Conservation (phyloP, 2,113 vertebrate species). For the Rhinopomastus cyanomelas region DNA sequence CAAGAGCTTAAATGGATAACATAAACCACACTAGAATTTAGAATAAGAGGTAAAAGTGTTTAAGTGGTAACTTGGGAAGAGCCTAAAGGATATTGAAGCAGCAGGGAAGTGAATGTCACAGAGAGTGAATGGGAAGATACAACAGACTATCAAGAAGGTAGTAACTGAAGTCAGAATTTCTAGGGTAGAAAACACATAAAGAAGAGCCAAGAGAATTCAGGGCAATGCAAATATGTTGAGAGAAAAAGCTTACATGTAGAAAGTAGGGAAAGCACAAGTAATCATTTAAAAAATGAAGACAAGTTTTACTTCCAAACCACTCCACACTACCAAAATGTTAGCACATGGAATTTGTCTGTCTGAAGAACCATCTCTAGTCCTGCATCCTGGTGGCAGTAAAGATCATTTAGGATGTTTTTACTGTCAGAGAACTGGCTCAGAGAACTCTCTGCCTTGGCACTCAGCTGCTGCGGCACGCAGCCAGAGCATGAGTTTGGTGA, state of each 20-base stretch:
- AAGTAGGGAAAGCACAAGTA: neutral
- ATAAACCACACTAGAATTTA: neutral
- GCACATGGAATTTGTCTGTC: slow-evolving; percentile 30
- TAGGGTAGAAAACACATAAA: neutral
- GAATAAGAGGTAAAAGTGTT: neutral
- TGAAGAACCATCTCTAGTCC: neutral
- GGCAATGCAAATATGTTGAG: neutral
- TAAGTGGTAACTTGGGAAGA: neutral
- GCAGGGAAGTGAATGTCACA: neutral
- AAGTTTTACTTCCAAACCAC: neutral
- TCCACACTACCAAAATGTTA: neutral
- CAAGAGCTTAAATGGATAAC: neutral
- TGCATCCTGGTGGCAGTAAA: slow-evolving; percentile 59
- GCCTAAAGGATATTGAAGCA: neutral
- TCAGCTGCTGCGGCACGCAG: neutral
- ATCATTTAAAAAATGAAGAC: neutral
- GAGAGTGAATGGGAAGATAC: neutral
- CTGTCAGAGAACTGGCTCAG: slow-evolving; percentile 58
- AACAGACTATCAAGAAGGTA: neutral
- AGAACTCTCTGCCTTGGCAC: slow-evolving; percentile 42
- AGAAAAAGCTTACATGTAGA: neutral
- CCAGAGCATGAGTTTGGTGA: slow-evolving; percentile 13
- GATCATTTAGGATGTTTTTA: slow-evolving; percentile 64
- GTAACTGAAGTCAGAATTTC: neutral
- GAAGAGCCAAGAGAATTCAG: neutral